A percentile compares a stretch with the other conserved stretches of the same genome.
Conservation (phyloP, 2,797 vertebrate species). For the Pachyuromys duprasi region DNA sequence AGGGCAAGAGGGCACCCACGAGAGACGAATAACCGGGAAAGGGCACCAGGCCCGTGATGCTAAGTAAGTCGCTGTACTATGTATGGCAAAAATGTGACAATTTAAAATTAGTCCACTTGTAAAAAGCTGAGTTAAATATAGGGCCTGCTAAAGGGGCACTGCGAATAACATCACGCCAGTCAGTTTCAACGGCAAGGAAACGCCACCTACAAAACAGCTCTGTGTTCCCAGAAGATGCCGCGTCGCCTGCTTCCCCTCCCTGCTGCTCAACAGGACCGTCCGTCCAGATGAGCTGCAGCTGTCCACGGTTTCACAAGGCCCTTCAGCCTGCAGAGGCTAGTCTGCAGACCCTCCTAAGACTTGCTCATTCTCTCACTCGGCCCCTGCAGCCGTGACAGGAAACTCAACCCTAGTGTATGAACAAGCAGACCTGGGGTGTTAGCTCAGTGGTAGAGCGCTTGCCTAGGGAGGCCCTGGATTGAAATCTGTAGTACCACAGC, state of each 20-base stretch:
- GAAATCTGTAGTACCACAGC: neutral
- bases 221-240: neutral
- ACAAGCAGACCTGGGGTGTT: neutral
- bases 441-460: neutral
- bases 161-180: neutral
- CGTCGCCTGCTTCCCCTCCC: neutral
- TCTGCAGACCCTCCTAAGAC: neutral
- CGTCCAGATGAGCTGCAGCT: rapidly evolving
- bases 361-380: neutral
- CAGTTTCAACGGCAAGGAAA: neutral
- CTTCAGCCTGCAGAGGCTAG: neutral
- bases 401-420: neutral
- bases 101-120: conserved; percentile 1
- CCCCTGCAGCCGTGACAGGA: neutral
- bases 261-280: neutral
- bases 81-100: neutral
- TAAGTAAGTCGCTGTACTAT: neutral
- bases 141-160: neutral
- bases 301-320: neutral
- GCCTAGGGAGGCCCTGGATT: neutral
- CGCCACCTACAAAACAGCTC: neutral
- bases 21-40: neutral
- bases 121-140: neutral
- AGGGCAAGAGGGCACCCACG: neutral
- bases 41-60: neutral